These are phyloP conservation scores for Drosophila buzzatii DNA, from an alignment of 2,888 invertebrate species.

Conservation along the genomic window DNA sequence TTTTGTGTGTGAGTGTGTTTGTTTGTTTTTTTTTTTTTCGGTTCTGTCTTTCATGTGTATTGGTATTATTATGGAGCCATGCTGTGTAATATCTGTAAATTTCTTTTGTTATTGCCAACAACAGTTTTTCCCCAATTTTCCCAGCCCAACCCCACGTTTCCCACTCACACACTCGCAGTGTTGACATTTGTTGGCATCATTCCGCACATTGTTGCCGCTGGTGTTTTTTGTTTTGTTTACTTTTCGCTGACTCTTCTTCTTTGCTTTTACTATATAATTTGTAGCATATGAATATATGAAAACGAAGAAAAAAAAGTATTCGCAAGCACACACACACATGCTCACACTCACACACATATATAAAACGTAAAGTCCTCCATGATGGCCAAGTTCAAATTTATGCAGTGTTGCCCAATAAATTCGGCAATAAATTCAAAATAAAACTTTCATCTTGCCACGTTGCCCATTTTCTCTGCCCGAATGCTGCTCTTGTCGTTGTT, in stretches of 20 bases:
- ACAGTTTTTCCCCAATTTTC: slow-evolving; percentile 65
- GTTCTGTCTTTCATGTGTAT: slow-evolving; percentile 40
- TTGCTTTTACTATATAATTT: slow-evolving; percentile 79
- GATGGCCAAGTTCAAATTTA: slow-evolving; percentile 78
- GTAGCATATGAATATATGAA: slow-evolving; percentile 80
- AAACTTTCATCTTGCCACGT: slow-evolving; percentile 73
- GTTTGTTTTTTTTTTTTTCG: slow-evolving; percentile 6
- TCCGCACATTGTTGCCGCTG: slow-evolving; percentile 77
- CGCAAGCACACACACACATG: slow-evolving; percentile 11
- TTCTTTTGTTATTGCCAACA: slow-evolving; percentile 81
- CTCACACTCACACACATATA: slow-evolving; percentile 25
- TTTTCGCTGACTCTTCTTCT: slow-evolving; percentile 68
- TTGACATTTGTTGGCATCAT: slow-evolving; percentile 79
- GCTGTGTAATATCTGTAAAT: slow-evolving; percentile 81
- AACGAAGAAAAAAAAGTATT: slow-evolving; percentile 28
- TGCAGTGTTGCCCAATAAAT: slow-evolving; percentile 80
- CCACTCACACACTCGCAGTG: slow-evolving; percentile 49
- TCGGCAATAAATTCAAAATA: slow-evolving; percentile 79
- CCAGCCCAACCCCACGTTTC: background rate
- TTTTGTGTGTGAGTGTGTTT: slow-evolving; percentile 29
- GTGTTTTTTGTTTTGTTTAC: slow-evolving; percentile 69
- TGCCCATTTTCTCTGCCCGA: slow-evolving; percentile 31
- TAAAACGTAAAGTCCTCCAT: slow-evolving; percentile 56
- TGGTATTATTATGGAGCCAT: slow-evolving; percentile 79
- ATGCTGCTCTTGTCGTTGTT: slow-evolving; percentile 26